These are phyloP conservation scores for Papilio demoleus DNA, from an alignment of 2,888 invertebrate species.

Conservation along the genomic window DNA sequence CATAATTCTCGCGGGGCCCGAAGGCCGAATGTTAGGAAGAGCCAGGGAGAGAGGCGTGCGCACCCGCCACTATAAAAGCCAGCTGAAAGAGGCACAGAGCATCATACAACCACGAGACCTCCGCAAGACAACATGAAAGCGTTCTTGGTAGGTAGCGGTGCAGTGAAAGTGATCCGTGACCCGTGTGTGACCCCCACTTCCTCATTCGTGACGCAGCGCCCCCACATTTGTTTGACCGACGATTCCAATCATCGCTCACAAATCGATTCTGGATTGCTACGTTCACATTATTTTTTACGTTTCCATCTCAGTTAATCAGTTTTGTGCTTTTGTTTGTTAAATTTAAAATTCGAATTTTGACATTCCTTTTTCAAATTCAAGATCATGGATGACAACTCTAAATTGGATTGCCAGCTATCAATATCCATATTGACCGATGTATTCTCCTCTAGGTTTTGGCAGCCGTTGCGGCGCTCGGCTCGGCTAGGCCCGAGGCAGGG, in stretches of 20 bases:
- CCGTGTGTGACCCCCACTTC: conserved; percentile 71
- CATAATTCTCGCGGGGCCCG: conserved; percentile 81
- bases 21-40: conserved; percentile 83
- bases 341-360: conserved; percentile 13
- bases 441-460: conserved; percentile 75
- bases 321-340: not conserved
- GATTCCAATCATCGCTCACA: conserved; percentile 35
- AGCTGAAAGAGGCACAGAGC: conserved; percentile 67
- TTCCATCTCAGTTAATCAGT: not conserved
- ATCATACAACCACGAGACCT: conserved; percentile 80
- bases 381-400: conserved; percentile 8
- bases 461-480: conserved; percentile 82
- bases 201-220: conserved; percentile 67
- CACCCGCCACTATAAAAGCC: conserved; percentile 74
- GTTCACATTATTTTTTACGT: not conserved
- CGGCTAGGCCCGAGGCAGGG: conserved; percentile 85
- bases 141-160: conserved; percentile 81
- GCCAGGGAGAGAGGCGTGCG: conserved; percentile 79
- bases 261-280: conserved; percentile 31
- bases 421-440: conserved; percentile 20
- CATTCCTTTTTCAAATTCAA: conserved; percentile 24
- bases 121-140: conserved; percentile 83
- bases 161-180: conserved; percentile 81
- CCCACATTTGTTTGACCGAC: conserved; percentile 45
- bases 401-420: not conserved